Conservation (phyloP, 2,113 vertebrate genomes). For the Pedetes capensis region DNA sequence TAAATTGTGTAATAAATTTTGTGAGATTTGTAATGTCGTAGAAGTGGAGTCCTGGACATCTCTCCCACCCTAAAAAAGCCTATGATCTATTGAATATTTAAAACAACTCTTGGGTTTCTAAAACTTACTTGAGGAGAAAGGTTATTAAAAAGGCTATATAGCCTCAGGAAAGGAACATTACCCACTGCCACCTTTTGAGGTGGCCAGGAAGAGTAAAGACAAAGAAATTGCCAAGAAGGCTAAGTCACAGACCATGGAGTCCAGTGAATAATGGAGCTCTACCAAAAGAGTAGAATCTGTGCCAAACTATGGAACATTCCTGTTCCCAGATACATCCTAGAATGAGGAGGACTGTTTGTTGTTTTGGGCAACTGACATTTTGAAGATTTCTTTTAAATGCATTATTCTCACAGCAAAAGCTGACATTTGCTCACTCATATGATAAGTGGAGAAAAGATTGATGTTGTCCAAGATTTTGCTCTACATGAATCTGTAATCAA, state of each 20-base stretch:
- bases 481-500: no score
- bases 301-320: background rate
- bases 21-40: background rate
- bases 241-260: background rate
- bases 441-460: no score
- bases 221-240: background rate
- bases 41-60: background rate
- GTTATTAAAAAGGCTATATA: background rate
- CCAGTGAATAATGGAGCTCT: background rate
- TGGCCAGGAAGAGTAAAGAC: background rate
- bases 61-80: background rate
- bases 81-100: background rate
- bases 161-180: background rate
- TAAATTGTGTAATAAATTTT: background rate
- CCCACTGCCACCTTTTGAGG: background rate
- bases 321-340: background rate
- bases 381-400: background rate
- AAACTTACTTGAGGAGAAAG: background rate
- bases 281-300: background rate
- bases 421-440: background rate
- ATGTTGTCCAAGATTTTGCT: no score
- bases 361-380: background rate
- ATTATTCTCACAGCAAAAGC: background rate
- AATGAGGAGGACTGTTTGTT: background rate
- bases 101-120: background rate